phyloP scores from a whole-genome alignment of 2,888 invertebrate genomes.

The Campaea margaritaria region DNA sequence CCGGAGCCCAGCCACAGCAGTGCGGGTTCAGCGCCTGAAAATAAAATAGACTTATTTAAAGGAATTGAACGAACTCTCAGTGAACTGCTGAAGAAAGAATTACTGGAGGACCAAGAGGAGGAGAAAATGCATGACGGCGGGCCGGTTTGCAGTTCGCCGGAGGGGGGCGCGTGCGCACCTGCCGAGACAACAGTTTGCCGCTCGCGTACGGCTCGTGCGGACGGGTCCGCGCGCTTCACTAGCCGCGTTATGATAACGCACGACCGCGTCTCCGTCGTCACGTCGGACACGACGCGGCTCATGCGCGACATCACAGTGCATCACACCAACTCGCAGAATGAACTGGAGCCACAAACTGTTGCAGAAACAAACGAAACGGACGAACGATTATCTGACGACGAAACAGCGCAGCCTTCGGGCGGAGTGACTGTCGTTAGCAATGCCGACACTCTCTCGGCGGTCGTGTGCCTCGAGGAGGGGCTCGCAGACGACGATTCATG shows the following conservation, averaged over 20 bases:
- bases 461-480: conserved; percentile 92
- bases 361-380: conserved; percentile 69
- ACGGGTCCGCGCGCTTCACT: conserved; percentile 90
- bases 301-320: conserved; percentile 88
- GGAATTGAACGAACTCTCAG: conserved; percentile 83
- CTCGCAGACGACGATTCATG: conserved; percentile 96
- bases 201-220: conserved; percentile 83
- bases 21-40: conserved; percentile 55
- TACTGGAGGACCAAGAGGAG: conserved; percentile 77
- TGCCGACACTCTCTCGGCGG: conserved; percentile 88
- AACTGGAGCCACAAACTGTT: conserved; percentile 61
- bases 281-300: conserved; percentile 90
- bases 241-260: conserved; percentile 96
- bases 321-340: conserved; percentile 87
- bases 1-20: conserved; percentile 64
- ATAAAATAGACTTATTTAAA: conserved; percentile 82
- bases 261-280: conserved; percentile 90
- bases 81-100: conserved; percentile 84
- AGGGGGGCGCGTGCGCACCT: conserved; percentile 81
- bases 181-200: conserved; percentile 81
- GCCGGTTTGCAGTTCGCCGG: conserved; percentile 76
- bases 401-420: conserved; percentile 78
- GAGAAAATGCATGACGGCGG: conserved; percentile 77
- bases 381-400: conserved; percentile 78
- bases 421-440: conserved; percentile 90